Evolutionary conservation across 2,113 vertebrate genomes (phyloP), one percentile per base, ranked within the genome.

Genomic region (Campylorhamphus procurvoides): DNA sequence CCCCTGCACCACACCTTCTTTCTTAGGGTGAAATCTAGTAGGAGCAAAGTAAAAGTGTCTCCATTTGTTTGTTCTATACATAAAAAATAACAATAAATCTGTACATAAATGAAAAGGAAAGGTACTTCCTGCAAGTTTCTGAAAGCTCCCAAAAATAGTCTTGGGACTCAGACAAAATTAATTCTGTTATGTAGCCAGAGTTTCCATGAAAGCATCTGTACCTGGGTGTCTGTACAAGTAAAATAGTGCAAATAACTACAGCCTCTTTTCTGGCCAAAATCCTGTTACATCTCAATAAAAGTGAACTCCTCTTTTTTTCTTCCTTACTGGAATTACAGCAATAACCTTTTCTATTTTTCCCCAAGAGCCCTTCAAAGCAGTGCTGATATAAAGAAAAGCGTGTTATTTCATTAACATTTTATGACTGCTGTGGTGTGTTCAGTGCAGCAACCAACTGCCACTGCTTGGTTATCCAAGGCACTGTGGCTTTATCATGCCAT

Each of bases 71-170:
- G 44, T 66, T 90, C 85, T 84, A 75, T 76, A 60, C 63, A 94
- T 90, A 94, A 95, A 47, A 97, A 96, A 96, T 68, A 96, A 96
- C 89, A 95, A 97, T 73, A 88, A 93, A 78, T 63, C 37, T 16
- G 20, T 87, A 84, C 69, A 85, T 81, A 96, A 96, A 96, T 96
- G 67, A 90, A 97, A 97, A 95, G 84, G 75, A 97, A 97, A 96
- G 90, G 50, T 63, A 84, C 96, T 97, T 98, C 98, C 96, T 97
- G 79, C 76, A 96, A 95, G 89, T 86, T 94, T 89, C 78, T 93
- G 85, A 96, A 95, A 71, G 31, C n/a, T 93, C 95, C 95, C 95
- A 96, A 97, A 98, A 98, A 97, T 97, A 98, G 96, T 94, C 91
- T 83, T 44, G 20, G 58, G 80, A 63, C 63, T 86, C 42, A 79